These are phyloP conservation scores for Mesoclemmys tuberculata DNA, from an alignment of 2,113 vertebrate species.

Conservation along the genomic window DNA sequence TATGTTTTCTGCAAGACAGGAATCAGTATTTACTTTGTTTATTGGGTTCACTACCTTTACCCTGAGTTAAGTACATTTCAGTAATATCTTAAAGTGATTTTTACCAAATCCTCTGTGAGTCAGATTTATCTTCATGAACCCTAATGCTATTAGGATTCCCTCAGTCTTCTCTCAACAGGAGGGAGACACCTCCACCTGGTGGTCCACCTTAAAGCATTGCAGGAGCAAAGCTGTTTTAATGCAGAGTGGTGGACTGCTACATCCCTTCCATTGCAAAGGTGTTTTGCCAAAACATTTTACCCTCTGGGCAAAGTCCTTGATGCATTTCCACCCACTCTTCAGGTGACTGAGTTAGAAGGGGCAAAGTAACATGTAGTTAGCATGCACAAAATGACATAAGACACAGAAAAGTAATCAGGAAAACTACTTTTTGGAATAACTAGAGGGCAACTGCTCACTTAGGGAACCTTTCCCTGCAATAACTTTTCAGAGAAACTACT, in stretches of 20 bases:
- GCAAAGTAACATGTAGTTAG: not conserved
- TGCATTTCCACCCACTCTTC: rapidly evolving
- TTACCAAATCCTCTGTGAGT: not conserved
- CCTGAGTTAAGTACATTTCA: not conserved
- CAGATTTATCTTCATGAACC: not conserved
- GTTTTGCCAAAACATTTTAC: not conserved
- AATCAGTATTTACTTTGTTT: not conserved
- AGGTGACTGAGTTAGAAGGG: not conserved
- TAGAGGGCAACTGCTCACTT: not conserved
- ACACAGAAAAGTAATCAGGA: not conserved
- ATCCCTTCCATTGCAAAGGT: rapidly evolving
- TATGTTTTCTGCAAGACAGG: not conserved
- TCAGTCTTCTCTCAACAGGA: not conserved
- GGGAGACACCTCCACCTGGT: constrained; percentile 71
- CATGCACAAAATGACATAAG: not conserved
- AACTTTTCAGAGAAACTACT: not conserved
- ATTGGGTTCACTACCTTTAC: not conserved
- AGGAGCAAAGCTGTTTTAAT: rapidly evolving
- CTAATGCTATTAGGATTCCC: not conserved
- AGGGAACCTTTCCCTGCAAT: not conserved
- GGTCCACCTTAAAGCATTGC: constrained; percentile 21
- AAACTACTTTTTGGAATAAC: not conserved
- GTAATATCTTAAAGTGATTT: not conserved
- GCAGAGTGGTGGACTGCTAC: rapidly evolving
- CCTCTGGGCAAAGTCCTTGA: rapidly evolving